Evolutionary conservation across 2,113 vertebrate species (phyloP), one percentile per base, ranked within the genome.

Genomic region (Corythaeola cristata): DNA sequence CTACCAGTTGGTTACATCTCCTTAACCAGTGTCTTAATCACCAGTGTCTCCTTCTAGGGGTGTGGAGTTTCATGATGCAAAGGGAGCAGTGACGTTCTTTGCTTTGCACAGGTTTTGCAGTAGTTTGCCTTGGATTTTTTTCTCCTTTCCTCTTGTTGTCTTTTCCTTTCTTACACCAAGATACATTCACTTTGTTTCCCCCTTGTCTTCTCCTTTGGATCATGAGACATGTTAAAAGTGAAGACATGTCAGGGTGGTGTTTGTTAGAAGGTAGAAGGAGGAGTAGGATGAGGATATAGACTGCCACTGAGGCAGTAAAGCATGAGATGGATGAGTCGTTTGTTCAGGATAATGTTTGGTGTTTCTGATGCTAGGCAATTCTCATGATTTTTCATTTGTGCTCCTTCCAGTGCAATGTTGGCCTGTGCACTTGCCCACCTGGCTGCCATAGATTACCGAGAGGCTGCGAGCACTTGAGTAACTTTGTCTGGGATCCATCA

Each of bases 151-250:
- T 86, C 68, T 59, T 9, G 15, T 64, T 44, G 28, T 62, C 58
- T 88, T 68, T 78, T 90, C 83, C 80, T 92, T 83, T 75, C 64
- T 90, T 30, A 13, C 33, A 44, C 63, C 32, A 7, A 37, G 44
- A 53, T n/a, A 13, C 8, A 7, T 39, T 88, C 77, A 21, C 1
- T 92, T 85, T 64, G 30, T 52, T 75, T 67, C 49, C 52, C 30
- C 45, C 26, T 90, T 18, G 33, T 59, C 50, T 90, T 77, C 68
- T 49, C 64, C 59, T 66, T 50, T 53, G 88, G 80, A 62, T 68
- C 2, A 5, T 9, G 45, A 44, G 21, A 7, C 5, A 0, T 26
- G 35, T 47, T 30, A 18, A 27, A 73, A 91, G 71, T 3, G 2
- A 24, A 53, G 60, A 21, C 18, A 1, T 24, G 18, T 39, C 55